Base-by-base conservation (phyloP, 2,888 invertebrate genomes). In the Polia nebulosa region DNA sequence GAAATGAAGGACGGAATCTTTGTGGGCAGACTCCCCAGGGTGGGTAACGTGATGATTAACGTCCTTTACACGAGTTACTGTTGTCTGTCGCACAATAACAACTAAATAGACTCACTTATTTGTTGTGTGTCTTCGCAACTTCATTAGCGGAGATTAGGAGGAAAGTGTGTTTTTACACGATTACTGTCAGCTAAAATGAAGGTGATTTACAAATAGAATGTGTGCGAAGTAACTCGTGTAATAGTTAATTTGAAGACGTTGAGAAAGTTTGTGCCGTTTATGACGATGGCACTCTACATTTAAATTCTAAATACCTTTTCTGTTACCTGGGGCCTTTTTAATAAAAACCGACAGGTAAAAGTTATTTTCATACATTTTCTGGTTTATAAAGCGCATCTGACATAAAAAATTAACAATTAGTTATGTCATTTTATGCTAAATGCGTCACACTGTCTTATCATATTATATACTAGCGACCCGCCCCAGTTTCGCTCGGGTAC, bases 1-100 rank as follows among this genome's bases (percentile, higher is more conserved):
- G 91, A 93, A 93, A 92, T 93, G 90, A 92, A 88, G 87, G 87
- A 85, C 87, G 87, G 81, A 90, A 89, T 90, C 87, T 83, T 82
- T 78, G 83, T 83, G 80, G 84, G 82, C 81, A 83, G 80, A 52
- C 80, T 84, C 87, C 84, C 83, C 81, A 36, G 82, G 86, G 87
- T 84, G 76, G 75, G 73, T 77, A 82, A 72, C 76, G 84, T 79
- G 73, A 89, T 92, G 92, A 92, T 92, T 92, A 92, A 92, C 91
- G 88, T 91, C 82, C 84, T 90, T 87, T 86, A 85, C 85, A 85
- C 85, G 84, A 87, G 85, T 82, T 80, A 86, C 85, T 88, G 85
- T 87, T 89, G 85, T 88, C 84, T 83, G 82, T 75, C 76, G 81
- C 76, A 86, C 79, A 86, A 88, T 86, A 84, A 85, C 86, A 81